Percentiles rank a stretch among this genome's conserved stretches.
Conservation (phyloP, 1,140 invertebrate genomes). For the Laupala kohalensis region DNA sequence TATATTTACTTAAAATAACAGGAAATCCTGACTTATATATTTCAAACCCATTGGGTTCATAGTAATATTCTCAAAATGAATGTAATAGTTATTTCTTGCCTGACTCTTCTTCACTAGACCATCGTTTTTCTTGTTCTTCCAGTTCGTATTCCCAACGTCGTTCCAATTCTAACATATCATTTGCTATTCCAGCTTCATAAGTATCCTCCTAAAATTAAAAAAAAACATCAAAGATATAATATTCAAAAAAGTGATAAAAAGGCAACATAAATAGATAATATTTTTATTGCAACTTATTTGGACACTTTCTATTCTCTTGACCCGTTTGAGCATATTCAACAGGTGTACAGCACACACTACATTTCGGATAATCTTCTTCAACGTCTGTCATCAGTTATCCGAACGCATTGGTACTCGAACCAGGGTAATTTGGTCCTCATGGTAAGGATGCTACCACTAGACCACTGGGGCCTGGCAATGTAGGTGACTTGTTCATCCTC, state of each 20-base stretch:
- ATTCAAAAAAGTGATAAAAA: too few relatives aligned
- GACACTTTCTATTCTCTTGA: too few relatives aligned
- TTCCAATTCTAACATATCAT: constrained; percentile 52
- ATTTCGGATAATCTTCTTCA: too few relatives aligned
- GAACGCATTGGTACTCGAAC: too few relatives aligned
- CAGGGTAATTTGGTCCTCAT: too few relatives aligned
- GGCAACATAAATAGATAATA: too few relatives aligned
- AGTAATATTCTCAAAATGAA: constrained; percentile 4
- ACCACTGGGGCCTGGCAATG: too few relatives aligned
- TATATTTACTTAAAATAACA: neutral
- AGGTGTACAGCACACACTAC: too few relatives aligned
- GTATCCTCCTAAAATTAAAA: constrained; percentile 37
- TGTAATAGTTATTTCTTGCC: constrained; percentile 15
- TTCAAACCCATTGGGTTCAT: constrained; percentile 17
- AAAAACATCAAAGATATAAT: neutral
- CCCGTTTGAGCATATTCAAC: too few relatives aligned
- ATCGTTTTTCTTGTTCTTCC: constrained; percentile 49
- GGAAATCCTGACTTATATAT: constrained; percentile 9
- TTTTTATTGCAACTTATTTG: too few relatives aligned
- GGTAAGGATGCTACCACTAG: too few relatives aligned
- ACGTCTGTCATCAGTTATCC: neutral
- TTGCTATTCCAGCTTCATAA: constrained; percentile 50
- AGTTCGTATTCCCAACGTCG: constrained; percentile 48
- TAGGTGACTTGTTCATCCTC: too few relatives aligned
- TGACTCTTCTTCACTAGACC: constrained; percentile 44